Evolutionary conservation across 2,888 invertebrate genomes (phyloP), one percentile per base, ranked within the genome.

Genomic region (Xylota sylvarum): DNA sequence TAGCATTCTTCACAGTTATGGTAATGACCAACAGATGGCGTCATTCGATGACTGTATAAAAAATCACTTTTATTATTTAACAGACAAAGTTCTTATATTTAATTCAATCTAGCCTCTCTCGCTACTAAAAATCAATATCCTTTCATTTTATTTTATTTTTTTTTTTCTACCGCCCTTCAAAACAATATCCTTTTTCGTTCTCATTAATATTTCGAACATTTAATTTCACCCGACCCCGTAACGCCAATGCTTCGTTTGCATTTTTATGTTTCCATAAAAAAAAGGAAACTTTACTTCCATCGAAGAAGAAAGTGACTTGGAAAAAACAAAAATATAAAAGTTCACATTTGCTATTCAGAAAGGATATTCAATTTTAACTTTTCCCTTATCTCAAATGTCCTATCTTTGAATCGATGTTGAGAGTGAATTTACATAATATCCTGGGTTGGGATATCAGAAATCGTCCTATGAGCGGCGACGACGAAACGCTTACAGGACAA

Each of bases 281-380:
- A 60, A 50, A 55, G 50, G 7, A 65, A 81, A 81, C 72, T 85
- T 70, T 60, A 56, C 70, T 72, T 55, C 48, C 56, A 74, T 67
- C 30, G 35, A 62, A 43, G 46, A 64, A 55, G 82, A 73, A 80
- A 80, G 80, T 73, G 80, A 60, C 65, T 67, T 58, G 37, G 14
- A 43, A 79, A n/a, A 62, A 50, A 79, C 46, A 76, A 72, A 46
- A 52, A 70, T 73, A 64, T 35, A 77, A 62, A 76, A 76, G 50
- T 80, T 74, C 70, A 79, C 72, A 77, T 84, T 88, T 88, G 73
- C 79, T 80, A 83, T 87, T 76, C 76, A 69, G 46, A 87, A 84
- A 79, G 79, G 83, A 84, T 87, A 83, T 84, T 83, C 79, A 87
- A 83, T 87, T 87, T 76, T 74, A 83, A 87, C 86, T 86, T 86